Conservation (phyloP, 64 coral and sea anemone species). For the Platygyra sinensis region DNA sequence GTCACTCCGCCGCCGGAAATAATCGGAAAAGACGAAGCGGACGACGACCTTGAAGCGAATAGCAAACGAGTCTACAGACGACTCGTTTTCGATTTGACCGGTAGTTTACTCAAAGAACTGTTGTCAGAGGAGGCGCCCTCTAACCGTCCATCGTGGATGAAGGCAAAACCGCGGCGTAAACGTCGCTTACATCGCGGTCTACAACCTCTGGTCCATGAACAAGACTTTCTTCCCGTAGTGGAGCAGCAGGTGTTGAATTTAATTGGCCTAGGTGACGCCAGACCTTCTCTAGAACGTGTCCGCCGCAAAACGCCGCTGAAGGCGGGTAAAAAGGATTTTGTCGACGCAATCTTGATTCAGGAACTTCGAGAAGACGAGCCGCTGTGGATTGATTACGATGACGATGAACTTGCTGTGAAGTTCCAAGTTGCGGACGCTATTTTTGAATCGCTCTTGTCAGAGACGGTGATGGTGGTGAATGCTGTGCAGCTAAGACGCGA, state of each 20-base stretch:
- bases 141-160: slow-evolving; percentile 80
- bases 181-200: slow-evolving; percentile 81
- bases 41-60: slow-evolving; percentile 66
- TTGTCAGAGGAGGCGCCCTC: slow-evolving; percentile 67
- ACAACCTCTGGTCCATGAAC: slow-evolving; percentile 59
- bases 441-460: slow-evolving; percentile 81
- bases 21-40: slow-evolving; percentile 19
- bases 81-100: slow-evolving; percentile 84
- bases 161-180: slow-evolving; percentile 77
- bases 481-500: slow-evolving; percentile 83
- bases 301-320: slow-evolving; percentile 94
- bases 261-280: slow-evolving; percentile 79
- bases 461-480: slow-evolving; percentile 94
- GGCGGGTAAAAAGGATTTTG: slow-evolving; percentile 89
- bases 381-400: slow-evolving; percentile 94
- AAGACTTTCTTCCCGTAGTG: slow-evolving; percentile 78
- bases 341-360: slow-evolving; percentile 96
- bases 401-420: slow-evolving; percentile 96
- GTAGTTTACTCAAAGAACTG: slow-evolving; percentile 79
- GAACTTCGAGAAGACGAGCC: slow-evolving; percentile 96
- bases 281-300: slow-evolving; percentile 77
- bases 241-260: slow-evolving; percentile 84
- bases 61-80: slow-evolving; percentile 85
- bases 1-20: slow-evolving; percentile 65
- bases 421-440: slow-evolving; percentile 99